A percentile compares a stretch with the other conserved stretches of the same genome.
These are phyloP conservation scores for Drosophila lowei DNA, from an alignment of 1,140 invertebrate species.

Conservation along the genomic window DNA sequence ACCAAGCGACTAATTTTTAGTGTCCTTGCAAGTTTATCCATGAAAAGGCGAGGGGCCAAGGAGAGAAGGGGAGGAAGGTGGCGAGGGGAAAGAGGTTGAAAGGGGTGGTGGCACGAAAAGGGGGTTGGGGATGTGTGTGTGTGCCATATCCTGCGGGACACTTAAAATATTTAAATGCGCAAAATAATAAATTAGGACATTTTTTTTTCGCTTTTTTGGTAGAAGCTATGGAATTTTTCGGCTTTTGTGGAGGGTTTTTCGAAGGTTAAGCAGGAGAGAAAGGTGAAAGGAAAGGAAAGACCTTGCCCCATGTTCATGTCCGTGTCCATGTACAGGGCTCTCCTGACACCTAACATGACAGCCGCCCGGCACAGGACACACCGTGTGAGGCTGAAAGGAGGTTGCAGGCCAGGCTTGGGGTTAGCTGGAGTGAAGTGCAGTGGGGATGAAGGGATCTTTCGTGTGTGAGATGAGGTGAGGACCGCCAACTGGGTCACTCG, in stretches of 20 bases:
- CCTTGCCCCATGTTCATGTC: slow-evolving; percentile 23
- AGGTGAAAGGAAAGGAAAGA: too few species aligned
- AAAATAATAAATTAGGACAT: slow-evolving; percentile 78
- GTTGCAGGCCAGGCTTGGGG: slow-evolving; percentile 1
- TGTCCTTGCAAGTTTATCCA: slow-evolving; percentile 77
- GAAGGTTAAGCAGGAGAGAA: too few species aligned
- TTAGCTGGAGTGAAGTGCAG: too few species aligned
- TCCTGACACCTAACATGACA: slow-evolving; percentile 57
- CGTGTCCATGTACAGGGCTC: slow-evolving; percentile 32
- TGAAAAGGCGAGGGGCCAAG: slow-evolving; percentile 3
- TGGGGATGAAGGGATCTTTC: too few species aligned
- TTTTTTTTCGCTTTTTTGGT: slow-evolving; percentile 23
- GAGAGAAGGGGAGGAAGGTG: background rate
- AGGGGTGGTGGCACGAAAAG: too few species aligned
- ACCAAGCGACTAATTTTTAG: slow-evolving; percentile 76
- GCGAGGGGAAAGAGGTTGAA: slow-evolving; percentile 36
- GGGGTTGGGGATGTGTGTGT: too few species aligned
- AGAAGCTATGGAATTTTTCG: slow-evolving; percentile 2
- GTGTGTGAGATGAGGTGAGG: too few species aligned
- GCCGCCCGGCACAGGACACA: slow-evolving; percentile 12
- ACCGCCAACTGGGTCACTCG: slow-evolving; percentile 37
- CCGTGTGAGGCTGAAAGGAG: slow-evolving; percentile 15
- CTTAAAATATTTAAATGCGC: slow-evolving; percentile 81
- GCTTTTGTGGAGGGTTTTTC: background rate
- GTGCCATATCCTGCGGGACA: slow-evolving; percentile 61